Base-by-base conservation (phyloP, 2,113 vertebrate species). In the Podilymbus podiceps region DNA sequence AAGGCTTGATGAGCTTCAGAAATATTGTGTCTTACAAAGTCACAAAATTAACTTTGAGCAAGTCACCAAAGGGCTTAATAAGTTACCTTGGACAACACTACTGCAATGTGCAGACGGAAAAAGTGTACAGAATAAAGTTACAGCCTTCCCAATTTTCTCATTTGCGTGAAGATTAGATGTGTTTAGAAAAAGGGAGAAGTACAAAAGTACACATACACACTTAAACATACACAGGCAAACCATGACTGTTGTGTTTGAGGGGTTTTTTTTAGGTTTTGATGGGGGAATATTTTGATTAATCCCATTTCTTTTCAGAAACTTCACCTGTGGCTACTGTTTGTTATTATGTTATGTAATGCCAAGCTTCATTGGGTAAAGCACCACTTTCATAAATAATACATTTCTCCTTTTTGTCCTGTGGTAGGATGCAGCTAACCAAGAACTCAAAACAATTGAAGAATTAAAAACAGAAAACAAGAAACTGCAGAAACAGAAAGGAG, bases 401-500 rank as follows among this genome's bases (percentile, higher is more conserved):
- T 89, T 73, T 53, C 47, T 68, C 38, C 74, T 95, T 93, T 72
- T 89, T 50, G 87, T 73, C 90, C 86, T 62, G 4, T 73, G 38
- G 58, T 64, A 99, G 99, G 99, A 99, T 82, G 96, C 95, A 81
- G 95, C 97, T 89, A 98, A 97, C 50, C 98, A 99, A 95, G 99
- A 99, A 66, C 98, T 98, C n/a, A 98, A 98, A 97, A 99, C 63
- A 60, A 98, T 98, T 14, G 99, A 99, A 98, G 97, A 97, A 72
- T 93, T 99, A 90, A 98, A 98, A 83, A 92, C 97, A 69, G 99
- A 99, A 98, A 99, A 99, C 95, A 99, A 98, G 97, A 99, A 98
- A 94, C 97, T 99, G 59, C 99, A 99, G 96, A 99, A 99, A 84
- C 99, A 99, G 97, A 99, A 99, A 97, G 98, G 96, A 84, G 99